These are phyloP conservation scores for Notospermus geniculatus DNA, from an alignment of 1,140 invertebrate species.

Conservation along the genomic window DNA sequence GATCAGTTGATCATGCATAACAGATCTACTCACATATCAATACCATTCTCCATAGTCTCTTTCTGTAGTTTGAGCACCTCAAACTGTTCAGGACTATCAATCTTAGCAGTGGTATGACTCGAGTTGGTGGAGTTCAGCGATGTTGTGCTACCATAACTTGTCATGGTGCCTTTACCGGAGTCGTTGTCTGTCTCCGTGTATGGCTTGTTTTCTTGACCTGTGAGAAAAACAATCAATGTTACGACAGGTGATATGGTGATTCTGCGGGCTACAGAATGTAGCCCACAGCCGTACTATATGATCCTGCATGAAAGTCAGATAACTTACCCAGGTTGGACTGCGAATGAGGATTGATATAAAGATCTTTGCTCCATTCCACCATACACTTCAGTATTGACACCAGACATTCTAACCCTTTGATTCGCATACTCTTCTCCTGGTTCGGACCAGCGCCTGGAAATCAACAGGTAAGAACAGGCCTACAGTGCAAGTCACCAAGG, in stretches of 20 bases:
- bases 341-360: conserved; percentile 93
- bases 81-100: conserved; percentile 84
- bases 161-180: conserved; percentile 53
- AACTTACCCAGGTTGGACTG: conserved; percentile 73
- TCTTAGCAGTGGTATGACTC: conserved; percentile 19
- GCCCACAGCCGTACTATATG: too few species aligned
- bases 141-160: conserved; percentile 58
- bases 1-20: not conserved
- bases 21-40: conserved; percentile 62
- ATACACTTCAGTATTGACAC: conserved; percentile 98
- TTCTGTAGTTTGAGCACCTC: conserved; percentile 98
- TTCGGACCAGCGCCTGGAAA: conserved; percentile 67
- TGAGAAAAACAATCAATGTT: conserved; percentile 7
- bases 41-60: conserved; percentile 83
- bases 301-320: too few species aligned
- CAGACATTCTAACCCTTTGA: conserved; percentile 92
- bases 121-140: conserved; percentile 53
- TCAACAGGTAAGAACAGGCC: not conserved
- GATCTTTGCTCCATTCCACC: conserved; percentile 98
- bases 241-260: too few species aligned
- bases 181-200: conserved; percentile 49
- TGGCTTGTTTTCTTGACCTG: conserved; percentile 48
- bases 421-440: conserved; percentile 94
- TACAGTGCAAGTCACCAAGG: too few species aligned
- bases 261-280: too few species aligned